Conservation (phyloP, 2,888 invertebrate genomes). For the Oscheius onirici region DNA sequence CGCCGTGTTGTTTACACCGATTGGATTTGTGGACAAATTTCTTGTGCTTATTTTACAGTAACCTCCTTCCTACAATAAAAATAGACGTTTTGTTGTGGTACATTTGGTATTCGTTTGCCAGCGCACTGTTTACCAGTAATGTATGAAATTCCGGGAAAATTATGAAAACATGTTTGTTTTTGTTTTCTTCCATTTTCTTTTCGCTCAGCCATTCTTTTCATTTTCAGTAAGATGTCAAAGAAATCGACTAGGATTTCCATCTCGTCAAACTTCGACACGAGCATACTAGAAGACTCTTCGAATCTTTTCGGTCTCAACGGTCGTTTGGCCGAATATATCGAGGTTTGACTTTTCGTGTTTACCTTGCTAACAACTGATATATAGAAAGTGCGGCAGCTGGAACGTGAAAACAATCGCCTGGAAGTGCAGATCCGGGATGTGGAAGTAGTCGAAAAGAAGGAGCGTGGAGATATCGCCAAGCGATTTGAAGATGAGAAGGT, state of each 20-base stretch:
- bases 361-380: slow-evolving; percentile 35
- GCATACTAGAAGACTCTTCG: slow-evolving; percentile 91
- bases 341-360: slow-evolving; percentile 74
- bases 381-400: slow-evolving; percentile 80
- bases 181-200: neutral
- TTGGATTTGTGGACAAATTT: too few species aligned
- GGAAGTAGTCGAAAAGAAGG: slow-evolving; percentile 68
- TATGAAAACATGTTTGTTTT: too few species aligned
- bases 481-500: slow-evolving; percentile 79
- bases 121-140: too few species aligned
- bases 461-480: slow-evolving; percentile 55
- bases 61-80: too few species aligned
- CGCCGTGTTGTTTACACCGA: too few species aligned
- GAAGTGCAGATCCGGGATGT: slow-evolving; percentile 76
- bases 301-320: slow-evolving; percentile 93
- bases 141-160: too few species aligned
- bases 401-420: slow-evolving; percentile 87
- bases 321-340: slow-evolving; percentile 94
- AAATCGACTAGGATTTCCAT: slow-evolving; percentile 13
- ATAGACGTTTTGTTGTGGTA: too few species aligned
- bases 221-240: slow-evolving; percentile 12
- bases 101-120: too few species aligned
- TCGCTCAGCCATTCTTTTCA: neutral
- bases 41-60: too few species aligned
- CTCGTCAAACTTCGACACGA: slow-evolving; percentile 25